Evolutionary conservation across 2,888 invertebrate genomes (phyloP).

Genomic region (Epirrita christyi): DNA sequence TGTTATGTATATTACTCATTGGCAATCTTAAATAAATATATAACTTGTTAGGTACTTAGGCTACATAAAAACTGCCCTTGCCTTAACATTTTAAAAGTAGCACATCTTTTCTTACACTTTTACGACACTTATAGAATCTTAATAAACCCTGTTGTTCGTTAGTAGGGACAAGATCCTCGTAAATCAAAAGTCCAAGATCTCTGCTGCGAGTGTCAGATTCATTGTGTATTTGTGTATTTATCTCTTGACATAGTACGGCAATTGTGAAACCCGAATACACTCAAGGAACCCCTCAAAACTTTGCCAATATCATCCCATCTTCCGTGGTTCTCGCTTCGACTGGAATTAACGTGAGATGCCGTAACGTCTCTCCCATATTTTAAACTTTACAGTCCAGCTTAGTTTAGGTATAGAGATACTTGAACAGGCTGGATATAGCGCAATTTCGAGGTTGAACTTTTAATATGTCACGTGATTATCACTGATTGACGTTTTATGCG

Average conservation of each 20-base stretch:
- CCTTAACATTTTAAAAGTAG: constrained; percentile 6
- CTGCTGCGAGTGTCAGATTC: constrained; percentile 26
- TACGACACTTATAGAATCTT: constrained; percentile 14
- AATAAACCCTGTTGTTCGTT: constrained; percentile 7
- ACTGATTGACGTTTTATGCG: constrained; percentile 32
- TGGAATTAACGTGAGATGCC: constrained; percentile 33
- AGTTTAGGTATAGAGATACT: constrained; percentile 13
- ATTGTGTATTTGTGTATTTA: constrained; percentile 40
- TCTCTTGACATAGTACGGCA: constrained; percentile 44
- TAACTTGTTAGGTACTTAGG: constrained; percentile 24
- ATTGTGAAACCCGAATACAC: constrained; percentile 48
- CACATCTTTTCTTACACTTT: not conserved
- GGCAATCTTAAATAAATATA: no score
- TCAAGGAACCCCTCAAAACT: constrained; percentile 55
- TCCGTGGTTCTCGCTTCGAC: constrained; percentile 42
- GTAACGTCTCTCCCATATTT: constrained; percentile 25
- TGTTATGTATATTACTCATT: no score
- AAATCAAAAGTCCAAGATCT: constrained; percentile 12
- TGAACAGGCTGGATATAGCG: constrained; percentile 14
- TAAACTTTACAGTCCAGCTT: constrained; percentile 30
- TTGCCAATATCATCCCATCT: constrained; percentile 58
- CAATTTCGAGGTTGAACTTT: constrained; percentile 25
- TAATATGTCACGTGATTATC: constrained; percentile 32
- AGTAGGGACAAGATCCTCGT: constrained; percentile 10
- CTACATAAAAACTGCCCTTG: constrained; percentile 18